Percentiles rank a stretch among this genome's conserved stretches.
Evolutionary conservation across 2,113 vertebrate genomes (phyloP).

Genomic region (Eulacestoma nigropectus): DNA sequence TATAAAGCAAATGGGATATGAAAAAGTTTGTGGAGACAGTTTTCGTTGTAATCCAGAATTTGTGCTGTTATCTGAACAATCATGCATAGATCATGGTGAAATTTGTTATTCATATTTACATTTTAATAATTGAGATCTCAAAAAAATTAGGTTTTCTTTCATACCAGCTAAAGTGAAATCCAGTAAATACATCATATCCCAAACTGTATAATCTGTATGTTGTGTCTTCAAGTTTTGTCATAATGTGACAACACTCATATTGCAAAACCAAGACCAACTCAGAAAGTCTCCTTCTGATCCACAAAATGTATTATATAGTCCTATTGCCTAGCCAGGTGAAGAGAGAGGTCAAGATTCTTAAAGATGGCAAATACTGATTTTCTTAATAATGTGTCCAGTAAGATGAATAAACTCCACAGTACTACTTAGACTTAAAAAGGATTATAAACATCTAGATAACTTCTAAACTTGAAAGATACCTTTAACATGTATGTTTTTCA

Average conservation of each 20-base stretch:
- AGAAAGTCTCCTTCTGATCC: not conserved
- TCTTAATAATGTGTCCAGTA: not conserved
- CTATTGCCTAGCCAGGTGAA: not conserved
- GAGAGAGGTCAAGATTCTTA: not conserved
- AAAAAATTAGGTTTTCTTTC: not conserved
- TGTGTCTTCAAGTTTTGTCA: not conserved
- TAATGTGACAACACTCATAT: not conserved
- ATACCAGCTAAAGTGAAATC: not conserved
- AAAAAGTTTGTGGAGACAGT: not conserved
- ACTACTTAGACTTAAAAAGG: not conserved
- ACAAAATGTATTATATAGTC: not conserved
- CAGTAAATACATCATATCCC: not conserved
- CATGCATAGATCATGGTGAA: not conserved
- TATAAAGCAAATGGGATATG: not conserved
- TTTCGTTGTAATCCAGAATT: not conserved
- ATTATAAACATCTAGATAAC: not conserved
- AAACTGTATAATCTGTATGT: not conserved
- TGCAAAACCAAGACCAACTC: not conserved
- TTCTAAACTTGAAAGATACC: not conserved
- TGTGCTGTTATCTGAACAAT: not conserved
- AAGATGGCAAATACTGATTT: not conserved
- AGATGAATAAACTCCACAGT: not conserved
- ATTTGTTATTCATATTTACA: not conserved
- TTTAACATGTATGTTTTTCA: not conserved
- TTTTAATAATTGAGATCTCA: not conserved